These are phyloP conservation scores for Psittacula derbiana DNA, from an alignment of 2,797 vertebrate species.

Conservation along the genomic window DNA sequence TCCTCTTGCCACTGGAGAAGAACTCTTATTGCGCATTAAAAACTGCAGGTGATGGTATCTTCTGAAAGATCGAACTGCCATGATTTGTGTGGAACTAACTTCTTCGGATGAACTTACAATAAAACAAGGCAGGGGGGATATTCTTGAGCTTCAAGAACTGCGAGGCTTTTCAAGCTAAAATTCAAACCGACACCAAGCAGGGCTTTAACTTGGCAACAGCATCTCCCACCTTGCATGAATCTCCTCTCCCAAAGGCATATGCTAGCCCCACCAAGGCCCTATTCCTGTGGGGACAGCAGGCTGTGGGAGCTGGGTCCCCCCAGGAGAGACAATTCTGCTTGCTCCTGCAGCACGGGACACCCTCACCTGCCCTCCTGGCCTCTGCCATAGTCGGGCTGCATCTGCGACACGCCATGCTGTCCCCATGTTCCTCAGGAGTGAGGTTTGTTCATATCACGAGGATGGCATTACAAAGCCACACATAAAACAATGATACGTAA, in stretches of 20 bases:
- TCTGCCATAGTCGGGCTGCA: accelerated
- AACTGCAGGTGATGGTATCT: neutral
- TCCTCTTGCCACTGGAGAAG: neutral
- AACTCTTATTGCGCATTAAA: neutral
- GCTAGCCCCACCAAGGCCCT: neutral
- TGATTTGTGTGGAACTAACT: neutral
- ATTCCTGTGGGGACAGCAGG: neutral
- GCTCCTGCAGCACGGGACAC: accelerated
- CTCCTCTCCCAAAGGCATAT: neutral
- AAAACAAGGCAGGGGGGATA: neutral
- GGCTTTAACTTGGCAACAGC: neutral
- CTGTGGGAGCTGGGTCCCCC: neutral
- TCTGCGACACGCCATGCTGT: neutral
- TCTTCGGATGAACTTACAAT: neutral
- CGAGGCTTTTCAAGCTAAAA: neutral
- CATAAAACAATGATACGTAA: accelerated
- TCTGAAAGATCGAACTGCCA: neutral
- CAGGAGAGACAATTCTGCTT: too few relatives aligned
- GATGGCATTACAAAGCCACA: neutral
- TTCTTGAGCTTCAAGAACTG: neutral
- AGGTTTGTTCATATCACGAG: accelerated
- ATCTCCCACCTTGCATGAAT: neutral
- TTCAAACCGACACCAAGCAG: neutral
- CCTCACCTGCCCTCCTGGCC: neutral
- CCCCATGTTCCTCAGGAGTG: neutral